Conservation (phyloP, 2,888 invertebrate species). For the Parthenolecanium corni region DNA sequence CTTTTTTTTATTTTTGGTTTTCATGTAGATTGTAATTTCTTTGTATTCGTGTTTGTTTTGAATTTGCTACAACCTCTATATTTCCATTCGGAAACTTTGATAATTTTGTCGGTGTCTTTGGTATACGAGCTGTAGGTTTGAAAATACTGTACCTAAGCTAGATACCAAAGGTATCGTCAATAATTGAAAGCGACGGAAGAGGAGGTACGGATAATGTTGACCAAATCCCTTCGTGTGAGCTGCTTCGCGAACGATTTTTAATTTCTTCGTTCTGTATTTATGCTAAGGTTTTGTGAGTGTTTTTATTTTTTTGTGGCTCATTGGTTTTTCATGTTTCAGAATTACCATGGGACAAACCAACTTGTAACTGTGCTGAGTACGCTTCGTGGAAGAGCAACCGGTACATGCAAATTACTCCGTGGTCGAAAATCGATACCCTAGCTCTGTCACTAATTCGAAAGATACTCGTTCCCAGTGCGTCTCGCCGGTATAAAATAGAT, state of each 20-base stretch:
- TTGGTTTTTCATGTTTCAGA: constrained; percentile 46
- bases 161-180: constrained; percentile 37
- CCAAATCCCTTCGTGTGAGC: neutral
- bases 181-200: neutral
- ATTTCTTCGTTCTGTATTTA: too few species aligned
- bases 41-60: neutral
- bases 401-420: constrained; percentile 56
- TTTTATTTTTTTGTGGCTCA: too few species aligned
- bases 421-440: constrained; percentile 66
- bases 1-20: neutral
- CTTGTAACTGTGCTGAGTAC: constrained; percentile 56
- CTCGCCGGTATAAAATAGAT: constrained; percentile 51
- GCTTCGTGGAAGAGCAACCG: constrained; percentile 51
- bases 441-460: constrained; percentile 64
- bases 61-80: neutral
- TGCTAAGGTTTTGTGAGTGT: too few species aligned
- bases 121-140: constrained; percentile 39
- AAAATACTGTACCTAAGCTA: constrained; percentile 36
- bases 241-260: neutral
- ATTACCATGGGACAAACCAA: constrained; percentile 88
- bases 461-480: constrained; percentile 57
- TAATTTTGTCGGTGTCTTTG: constrained; percentile 28
- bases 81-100: neutral
- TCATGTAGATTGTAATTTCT: neutral
- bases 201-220: neutral